A percentile compares a stretch with the other conserved stretches of the same genome.
Evolutionary conservation across 2,888 invertebrate species (phyloP).

Genomic region (Drosophila dives): DNA sequence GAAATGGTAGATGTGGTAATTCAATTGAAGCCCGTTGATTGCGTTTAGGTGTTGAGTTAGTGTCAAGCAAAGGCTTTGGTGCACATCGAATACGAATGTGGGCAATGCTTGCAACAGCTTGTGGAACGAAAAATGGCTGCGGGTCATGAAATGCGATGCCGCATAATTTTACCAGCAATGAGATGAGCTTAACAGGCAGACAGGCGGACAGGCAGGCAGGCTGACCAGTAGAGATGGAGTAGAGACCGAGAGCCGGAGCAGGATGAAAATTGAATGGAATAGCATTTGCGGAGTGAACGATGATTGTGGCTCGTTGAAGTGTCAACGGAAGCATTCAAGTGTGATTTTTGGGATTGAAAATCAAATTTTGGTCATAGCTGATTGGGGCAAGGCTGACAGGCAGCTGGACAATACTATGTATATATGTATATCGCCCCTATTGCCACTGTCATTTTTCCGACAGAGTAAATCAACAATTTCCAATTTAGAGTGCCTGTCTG

Average conservation of each 20-base stretch:
- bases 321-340: slow-evolving; percentile 61
- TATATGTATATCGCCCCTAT: neutral
- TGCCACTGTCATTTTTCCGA: slow-evolving; percentile 15
- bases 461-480: slow-evolving; percentile 57
- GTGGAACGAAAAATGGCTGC: slow-evolving; percentile 25
- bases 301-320: slow-evolving; percentile 48
- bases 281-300: slow-evolving; percentile 31
- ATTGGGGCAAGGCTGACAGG: slow-evolving; percentile 12
- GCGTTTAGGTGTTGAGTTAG: slow-evolving; percentile 7
- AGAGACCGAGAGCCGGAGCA: neutral
- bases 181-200: slow-evolving; percentile 21
- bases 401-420: slow-evolving; percentile 16
- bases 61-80: neutral
- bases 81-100: slow-evolving; percentile 26
- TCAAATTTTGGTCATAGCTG: slow-evolving; percentile 48
- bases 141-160: slow-evolving; percentile 50
- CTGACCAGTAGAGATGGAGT: neutral
- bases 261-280: slow-evolving; percentile 30
- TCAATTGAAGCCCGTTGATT: slow-evolving; percentile 21
- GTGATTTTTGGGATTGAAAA: slow-evolving; percentile 58
- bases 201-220: slow-evolving; percentile 3
- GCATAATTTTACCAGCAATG: slow-evolving; percentile 57
- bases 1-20: neutral
- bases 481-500: slow-evolving; percentile 45
- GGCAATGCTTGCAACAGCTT: slow-evolving; percentile 40